phyloP scores from a whole-genome alignment of 92 coral and sea anemone genomes.

The Zoanthus sociatus region DNA sequence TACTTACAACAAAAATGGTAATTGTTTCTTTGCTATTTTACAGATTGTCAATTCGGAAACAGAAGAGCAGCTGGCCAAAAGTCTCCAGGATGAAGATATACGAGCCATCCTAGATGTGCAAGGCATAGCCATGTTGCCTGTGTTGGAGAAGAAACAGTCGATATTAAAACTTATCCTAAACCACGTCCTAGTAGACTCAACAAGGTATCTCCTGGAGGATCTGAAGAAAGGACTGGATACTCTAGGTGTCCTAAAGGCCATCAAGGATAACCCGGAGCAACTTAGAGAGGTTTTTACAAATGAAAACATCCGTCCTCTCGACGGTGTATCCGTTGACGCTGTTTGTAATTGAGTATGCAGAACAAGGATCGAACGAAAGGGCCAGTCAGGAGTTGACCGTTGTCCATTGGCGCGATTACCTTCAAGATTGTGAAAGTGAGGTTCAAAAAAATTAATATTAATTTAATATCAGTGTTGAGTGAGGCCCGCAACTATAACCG shows the following conservation, averaged over 20 bases:
- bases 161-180: constrained; percentile 5
- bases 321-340: constrained; percentile 54
- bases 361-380: constrained; percentile 62
- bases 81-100: constrained; percentile 46
- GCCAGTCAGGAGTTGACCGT: constrained; percentile 62
- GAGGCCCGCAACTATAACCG: no score
- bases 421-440: constrained; percentile 71
- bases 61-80: constrained; percentile 10
- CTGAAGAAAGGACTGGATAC: constrained; percentile 59
- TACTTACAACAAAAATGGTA: no score
- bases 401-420: constrained; percentile 69
- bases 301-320: constrained; percentile 39
- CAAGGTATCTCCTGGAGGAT: constrained; percentile 59
- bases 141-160: constrained; percentile 33
- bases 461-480: neutral
- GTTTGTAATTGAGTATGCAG: constrained; percentile 44
- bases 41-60: no score
- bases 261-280: constrained; percentile 42
- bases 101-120: constrained; percentile 50
- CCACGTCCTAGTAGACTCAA: constrained; percentile 53
- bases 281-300: constrained; percentile 51
- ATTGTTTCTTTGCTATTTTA: no score
- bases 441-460: neutral
- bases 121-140: constrained; percentile 37
- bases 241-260: constrained; percentile 48